Evolutionary conservation across 2,113 vertebrate species (phyloP), one percentile per base, ranked within the genome.

Genomic region (Myocastor coypus): DNA sequence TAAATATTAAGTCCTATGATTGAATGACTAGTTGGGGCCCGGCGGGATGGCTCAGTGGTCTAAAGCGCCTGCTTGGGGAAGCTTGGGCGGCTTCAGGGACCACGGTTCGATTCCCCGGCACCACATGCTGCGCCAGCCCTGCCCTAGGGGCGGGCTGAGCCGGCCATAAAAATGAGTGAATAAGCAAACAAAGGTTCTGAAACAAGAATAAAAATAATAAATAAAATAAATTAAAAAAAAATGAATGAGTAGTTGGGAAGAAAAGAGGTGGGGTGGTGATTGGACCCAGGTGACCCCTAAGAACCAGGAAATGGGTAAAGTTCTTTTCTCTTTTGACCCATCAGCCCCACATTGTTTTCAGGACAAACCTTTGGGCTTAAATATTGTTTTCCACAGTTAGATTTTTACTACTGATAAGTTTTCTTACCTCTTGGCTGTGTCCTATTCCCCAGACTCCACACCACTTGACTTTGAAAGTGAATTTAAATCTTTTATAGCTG

Each of bases 351-450:
- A 80, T 86, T 94, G 73, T 91, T 73, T 88, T 66, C 26, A 73
- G 75, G 83, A 80, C 16, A 68, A 66, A 82, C 28, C 59, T 95
- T 66, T 92, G 82, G 57, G 69, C 71, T 89, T 92, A 83, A 90
- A 64, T 88, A 64, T 46, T 83, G 92, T 95, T 69, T 83, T 37
- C 20, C 83, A 71, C 32, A 69, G 94, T 95, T 34, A 77, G 81
- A 42, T 81, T 90, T 94, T 97, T 95, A 95, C 96, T 97, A 93
- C 96, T 98, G 97, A 92, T 96, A 46, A 91, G 24, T 78, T 52
- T 69, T 68, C 71, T 83, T 83, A 68, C 89, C 86, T 90, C 83
- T 75, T 88, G 78, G 86, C n/a, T 64, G 50, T 92, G 87, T 42
- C 19, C 89, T 87, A 0, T 83, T 91, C 57, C 42, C 34, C 59